Evolutionary conservation across 2,888 invertebrate genomes (phyloP).

Genomic region (Entomobrya proxima): DNA sequence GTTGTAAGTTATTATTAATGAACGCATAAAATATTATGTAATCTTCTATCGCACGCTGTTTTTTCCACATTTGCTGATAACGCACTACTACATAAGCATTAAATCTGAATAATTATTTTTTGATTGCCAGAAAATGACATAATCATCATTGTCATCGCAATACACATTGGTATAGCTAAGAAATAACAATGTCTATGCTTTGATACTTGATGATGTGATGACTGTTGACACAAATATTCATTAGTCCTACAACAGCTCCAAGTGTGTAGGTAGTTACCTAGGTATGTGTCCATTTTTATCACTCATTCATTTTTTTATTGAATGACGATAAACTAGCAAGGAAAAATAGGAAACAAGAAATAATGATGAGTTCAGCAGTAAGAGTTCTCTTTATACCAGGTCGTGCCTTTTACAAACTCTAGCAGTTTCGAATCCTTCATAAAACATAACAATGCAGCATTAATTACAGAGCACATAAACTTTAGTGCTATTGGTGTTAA

Average conservation of each 20-base stretch:
- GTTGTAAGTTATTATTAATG: not conserved
- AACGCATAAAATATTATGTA: slow-evolving; percentile 15
- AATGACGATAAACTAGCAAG: not conserved
- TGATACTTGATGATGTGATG: not conserved
- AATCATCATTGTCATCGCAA: not conserved
- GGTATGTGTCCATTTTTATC: slow-evolving; percentile 8
- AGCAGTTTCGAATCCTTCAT: not conserved
- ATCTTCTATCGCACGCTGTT: not conserved
- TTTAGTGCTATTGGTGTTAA: no score
- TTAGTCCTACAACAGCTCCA: not conserved
- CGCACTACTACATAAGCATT: slow-evolving; percentile 5
- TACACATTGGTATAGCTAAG: not conserved
- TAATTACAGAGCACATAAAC: not conserved
- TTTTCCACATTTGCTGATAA: slow-evolving; percentile 18
- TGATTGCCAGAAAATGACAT: slow-evolving; percentile 30
- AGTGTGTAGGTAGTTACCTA: no score
- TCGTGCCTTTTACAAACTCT: not conserved
- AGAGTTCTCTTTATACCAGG: no score
- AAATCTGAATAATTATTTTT: slow-evolving; percentile 25
- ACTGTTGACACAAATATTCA: slow-evolving; percentile 24
- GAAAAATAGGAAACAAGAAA: slow-evolving; percentile 11
- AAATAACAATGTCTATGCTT: not conserved
- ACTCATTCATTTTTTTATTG: not conserved
- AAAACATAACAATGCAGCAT: not conserved
- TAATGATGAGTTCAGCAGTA: no score